Percentiles rank a stretch among this genome's conserved stretches.
These are phyloP conservation scores for Tachypleus tridentatus DNA, from an alignment of 1,140 invertebrate genomes.

Conservation along the genomic window DNA sequence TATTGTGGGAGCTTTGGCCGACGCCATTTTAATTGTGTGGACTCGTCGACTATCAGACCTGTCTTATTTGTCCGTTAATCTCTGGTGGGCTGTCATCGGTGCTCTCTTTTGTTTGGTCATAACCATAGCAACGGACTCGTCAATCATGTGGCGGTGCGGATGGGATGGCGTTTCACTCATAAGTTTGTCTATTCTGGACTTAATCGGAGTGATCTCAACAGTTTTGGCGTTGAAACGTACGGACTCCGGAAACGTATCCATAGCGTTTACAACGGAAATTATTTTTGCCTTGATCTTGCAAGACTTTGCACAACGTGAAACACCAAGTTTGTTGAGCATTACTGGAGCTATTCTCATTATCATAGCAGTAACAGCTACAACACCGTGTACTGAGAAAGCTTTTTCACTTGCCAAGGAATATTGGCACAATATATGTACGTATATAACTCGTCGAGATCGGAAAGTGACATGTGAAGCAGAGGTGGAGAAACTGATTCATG, in stretches of 20 bases:
- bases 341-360: background rate
- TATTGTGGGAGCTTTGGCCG: slow-evolving; percentile 4
- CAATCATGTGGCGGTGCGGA: slow-evolving; percentile 5
- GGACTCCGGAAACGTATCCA: slow-evolving; percentile 6
- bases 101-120: slow-evolving; percentile 1
- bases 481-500: no score
- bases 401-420: no score
- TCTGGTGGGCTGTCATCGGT: slow-evolving; percentile 12
- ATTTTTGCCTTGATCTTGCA: slow-evolving; percentile 11
- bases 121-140: background rate
- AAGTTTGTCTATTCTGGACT: background rate
- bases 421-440: no score
- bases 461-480: no score
- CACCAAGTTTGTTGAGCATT: background rate
- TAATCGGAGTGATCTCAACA: slow-evolving; percentile 6
- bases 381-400: no score
- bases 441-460: no score
- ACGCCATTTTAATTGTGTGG: slow-evolving; percentile 1
- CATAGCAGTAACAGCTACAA: no score
- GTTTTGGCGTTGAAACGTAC: slow-evolving; percentile 10
- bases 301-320: slow-evolving; percentile 2
- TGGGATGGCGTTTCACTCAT: slow-evolving; percentile 1
- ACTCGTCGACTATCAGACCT: background rate
- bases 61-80: slow-evolving; percentile 4
- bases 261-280: slow-evolving; percentile 9